Evolutionary conservation across 2,888 invertebrate genomes (phyloP).

Genomic region (Dolichopus griseipennis): DNA sequence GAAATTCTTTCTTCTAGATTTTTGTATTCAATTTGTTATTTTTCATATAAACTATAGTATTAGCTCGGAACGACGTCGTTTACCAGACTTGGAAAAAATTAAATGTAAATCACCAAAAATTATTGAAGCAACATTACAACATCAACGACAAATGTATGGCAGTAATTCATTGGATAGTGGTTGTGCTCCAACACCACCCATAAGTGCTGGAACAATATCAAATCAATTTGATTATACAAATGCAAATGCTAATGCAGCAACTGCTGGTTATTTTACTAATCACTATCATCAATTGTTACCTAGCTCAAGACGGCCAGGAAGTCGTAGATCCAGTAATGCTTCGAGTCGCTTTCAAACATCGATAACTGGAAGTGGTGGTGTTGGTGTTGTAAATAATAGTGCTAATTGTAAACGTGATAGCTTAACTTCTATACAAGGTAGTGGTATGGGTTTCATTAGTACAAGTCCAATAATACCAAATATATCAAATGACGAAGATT

Average conservation of each 20-base stretch:
- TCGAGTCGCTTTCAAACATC: constrained; percentile 17
- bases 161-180: neutral
- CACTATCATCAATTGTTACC: constrained; percentile 12
- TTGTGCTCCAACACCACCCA: neutral
- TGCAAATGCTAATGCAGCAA: neutral
- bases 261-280: constrained; percentile 6
- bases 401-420: neutral
- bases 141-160: constrained; percentile 2
- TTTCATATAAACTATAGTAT: constrained; percentile 21
- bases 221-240: neutral
- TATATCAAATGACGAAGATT: neutral
- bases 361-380: neutral
- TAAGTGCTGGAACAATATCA: neutral
- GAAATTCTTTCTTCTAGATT: too few relatives aligned
- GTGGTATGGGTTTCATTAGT: neutral
- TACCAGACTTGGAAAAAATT: constrained; percentile 40
- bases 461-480: neutral
- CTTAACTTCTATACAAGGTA: neutral
- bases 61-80: constrained; percentile 31
- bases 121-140: constrained; percentile 27
- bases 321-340: constrained; percentile 13
- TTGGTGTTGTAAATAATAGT: neutral
- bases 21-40: neutral
- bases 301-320: constrained; percentile 11
- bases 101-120: constrained; percentile 37